Evolutionary conservation across 2,888 invertebrate species (phyloP), one percentile per base, ranked within the genome.

Genomic region (Oeneis ivallda): DNA sequence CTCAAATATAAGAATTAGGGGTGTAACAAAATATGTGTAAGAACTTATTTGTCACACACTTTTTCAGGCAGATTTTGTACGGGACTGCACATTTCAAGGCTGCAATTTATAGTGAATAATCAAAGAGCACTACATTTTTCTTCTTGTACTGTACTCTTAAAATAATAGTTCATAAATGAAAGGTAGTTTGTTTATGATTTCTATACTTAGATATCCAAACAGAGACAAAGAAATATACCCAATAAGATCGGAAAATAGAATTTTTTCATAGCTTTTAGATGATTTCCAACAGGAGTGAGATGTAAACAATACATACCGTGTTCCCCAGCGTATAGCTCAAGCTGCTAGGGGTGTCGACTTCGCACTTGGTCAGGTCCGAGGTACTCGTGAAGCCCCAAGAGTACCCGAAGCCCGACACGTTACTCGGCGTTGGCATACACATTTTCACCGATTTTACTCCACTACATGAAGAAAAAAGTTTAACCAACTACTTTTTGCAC

Each of bases 371-470:
- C 70, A 91, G 89, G 71, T 92, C 92, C 50, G 91, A 62, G 15
- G 91, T 80, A 69, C 90, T 90, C 68, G 92, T 89, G 77, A 92
- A 92, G 71, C 91, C 91, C 92, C 92, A 92, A 70, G 92, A 87
- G 77, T 92, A 92, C 61, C 92, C 92, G 79, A 92, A 92, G 70
- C 92, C 91, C 79, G 92, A 85, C 68, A 92, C 92, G 87, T 92
- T 92, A 72, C 86, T 92, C 76, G 92, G 92, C 72, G 92, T 92
- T 74, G 92, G 92, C 92, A 92, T 92, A 89, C 92, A 92, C 92
- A 92, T 92, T 82, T 86, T 92, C 74, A 79, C 72, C 66, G 74
- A 75, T 70, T 74, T 75, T 73, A 75, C 17, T 76, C 79, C 78
- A 81, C 82, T 76, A 84, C 84, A 81, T 79, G 73, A 79, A 82